Evolutionary conservation across 2,113 vertebrate species (phyloP).

Genomic region (Stercorarius parasiticus): DNA sequence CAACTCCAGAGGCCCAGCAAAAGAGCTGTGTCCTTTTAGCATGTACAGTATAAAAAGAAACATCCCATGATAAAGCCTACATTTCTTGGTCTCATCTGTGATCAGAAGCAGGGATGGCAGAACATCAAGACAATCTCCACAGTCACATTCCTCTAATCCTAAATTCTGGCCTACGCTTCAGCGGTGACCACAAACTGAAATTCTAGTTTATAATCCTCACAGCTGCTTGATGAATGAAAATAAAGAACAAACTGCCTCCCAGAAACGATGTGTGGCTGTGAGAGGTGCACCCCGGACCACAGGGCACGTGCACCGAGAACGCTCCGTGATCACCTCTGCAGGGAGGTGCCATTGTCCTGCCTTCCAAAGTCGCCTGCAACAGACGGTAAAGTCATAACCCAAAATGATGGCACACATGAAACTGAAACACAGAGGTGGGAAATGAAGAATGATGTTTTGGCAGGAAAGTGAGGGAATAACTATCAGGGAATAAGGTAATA

Average conservation of each 20-base stretch:
- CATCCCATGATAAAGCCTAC: not conserved
- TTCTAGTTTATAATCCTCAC: conserved; percentile 36
- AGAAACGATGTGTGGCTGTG: not conserved
- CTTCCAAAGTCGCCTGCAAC: conserved; percentile 45
- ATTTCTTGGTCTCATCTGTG: conserved; percentile 21
- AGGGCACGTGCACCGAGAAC: not conserved
- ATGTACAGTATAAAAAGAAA: conserved; percentile 5
- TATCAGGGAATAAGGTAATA: conserved; percentile 4
- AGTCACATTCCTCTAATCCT: conserved; percentile 14
- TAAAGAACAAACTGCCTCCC: conserved; percentile 12
- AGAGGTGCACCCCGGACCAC: not conserved
- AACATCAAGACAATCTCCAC: conserved; percentile 37
- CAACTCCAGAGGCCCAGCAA: conserved; percentile 22
- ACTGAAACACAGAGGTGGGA: conserved; percentile 23
- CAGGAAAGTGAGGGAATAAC: not conserved
- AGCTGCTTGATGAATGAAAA: conserved; percentile 39
- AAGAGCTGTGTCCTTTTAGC: conserved; percentile 41
- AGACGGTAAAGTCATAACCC: conserved; percentile 43
- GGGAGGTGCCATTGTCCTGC: conserved; percentile 18
- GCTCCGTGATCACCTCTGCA: not conserved
- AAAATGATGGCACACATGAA: conserved; percentile 29
- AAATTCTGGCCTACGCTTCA: not conserved
- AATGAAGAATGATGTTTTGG: conserved; percentile 37
- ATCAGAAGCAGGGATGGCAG: conserved; percentile 32
- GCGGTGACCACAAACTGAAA: conserved; percentile 27